Evolutionary conservation across 2,797 vertebrate species (phyloP).

Genomic region (Tragelaphus eurycerus): DNA sequence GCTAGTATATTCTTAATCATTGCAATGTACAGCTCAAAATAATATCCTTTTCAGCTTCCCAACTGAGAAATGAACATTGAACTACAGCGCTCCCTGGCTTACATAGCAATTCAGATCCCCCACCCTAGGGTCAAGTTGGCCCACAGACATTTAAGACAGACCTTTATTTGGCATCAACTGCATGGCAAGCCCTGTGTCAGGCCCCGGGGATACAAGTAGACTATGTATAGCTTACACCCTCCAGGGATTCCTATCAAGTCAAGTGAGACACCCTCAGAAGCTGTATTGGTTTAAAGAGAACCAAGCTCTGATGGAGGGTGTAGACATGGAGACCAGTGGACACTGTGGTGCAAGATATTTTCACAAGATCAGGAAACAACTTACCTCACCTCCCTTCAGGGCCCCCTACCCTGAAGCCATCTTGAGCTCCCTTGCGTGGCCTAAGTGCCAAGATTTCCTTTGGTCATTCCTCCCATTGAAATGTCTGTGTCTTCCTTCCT

Average conservation of each 20-base stretch:
- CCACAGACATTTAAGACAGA: background rate
- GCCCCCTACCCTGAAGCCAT: background rate
- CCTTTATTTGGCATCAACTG: background rate
- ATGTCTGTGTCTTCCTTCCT: background rate
- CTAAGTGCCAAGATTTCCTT: background rate
- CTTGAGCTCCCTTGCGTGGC: background rate
- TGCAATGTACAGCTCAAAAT: background rate
- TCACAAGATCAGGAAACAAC: background rate
- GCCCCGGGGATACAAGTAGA: background rate
- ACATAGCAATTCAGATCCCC: background rate
- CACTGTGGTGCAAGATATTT: background rate
- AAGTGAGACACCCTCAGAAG: background rate
- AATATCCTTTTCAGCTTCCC: background rate
- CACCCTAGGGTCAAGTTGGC: background rate
- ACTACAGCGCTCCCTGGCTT: slow-evolving; percentile 1
- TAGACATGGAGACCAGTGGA: background rate
- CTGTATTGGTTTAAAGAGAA: background rate
- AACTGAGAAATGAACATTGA: background rate
- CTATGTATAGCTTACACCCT: background rate
- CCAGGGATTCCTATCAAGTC: background rate
- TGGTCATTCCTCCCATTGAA: background rate
- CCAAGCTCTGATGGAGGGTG: background rate
- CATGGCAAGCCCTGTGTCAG: background rate
- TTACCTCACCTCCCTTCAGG: background rate
- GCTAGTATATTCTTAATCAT: background rate